Evolutionary conservation across 2,113 vertebrate species (phyloP), one percentile per base, ranked within the genome.

Genomic region (Panthera uncia): DNA sequence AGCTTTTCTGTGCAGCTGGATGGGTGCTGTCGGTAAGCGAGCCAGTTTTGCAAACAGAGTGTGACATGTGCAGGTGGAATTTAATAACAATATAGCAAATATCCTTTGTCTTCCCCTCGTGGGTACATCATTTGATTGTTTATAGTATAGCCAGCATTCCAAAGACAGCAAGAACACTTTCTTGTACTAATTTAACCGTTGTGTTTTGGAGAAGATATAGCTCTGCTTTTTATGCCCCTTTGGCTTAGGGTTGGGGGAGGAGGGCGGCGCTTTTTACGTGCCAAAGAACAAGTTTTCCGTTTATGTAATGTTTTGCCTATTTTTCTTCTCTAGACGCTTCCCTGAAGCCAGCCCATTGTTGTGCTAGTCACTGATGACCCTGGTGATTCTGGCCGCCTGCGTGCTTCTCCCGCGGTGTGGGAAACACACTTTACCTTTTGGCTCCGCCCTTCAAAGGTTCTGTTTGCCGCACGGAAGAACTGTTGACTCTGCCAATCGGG

Each of bases 381-480:
- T 36, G 23, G 95, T 76, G 84, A 74, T 4, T 87, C 85, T 84
- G 91, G 97, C 89, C 9, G 1, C 36, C 31, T 95, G 86, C 41
- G 0, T 52, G 96, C 78, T 71, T 80, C 31, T 95, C 89, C 95
- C 13, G 98, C 98, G n/a, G 98, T 98, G 97, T 89, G 98, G 97
- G 99, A 99, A 97, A 98, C 98, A 98, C 95, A 98, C 96, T 99
- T 99, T 15, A 97, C 99, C 96, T 97, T 98, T 71, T 96, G 99
- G 98, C 98, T 99, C 92, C 97, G 98, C 57, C 98, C 97, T 97
- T 99, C 93, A 97, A 98, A 98, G 98, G 98, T 97, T 98, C 98
- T 61, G 98, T 99, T 97, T 98, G 98, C 97, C 97, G 97, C 50
- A 80, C 98, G 78, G 99, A 99, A 86, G 99, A 99, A 21, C 25